A percentile compares a stretch with the other conserved stretches of the same genome.
Conservation (phyloP, 1,140 invertebrate genomes). For the Drosophila nebulosa region DNA sequence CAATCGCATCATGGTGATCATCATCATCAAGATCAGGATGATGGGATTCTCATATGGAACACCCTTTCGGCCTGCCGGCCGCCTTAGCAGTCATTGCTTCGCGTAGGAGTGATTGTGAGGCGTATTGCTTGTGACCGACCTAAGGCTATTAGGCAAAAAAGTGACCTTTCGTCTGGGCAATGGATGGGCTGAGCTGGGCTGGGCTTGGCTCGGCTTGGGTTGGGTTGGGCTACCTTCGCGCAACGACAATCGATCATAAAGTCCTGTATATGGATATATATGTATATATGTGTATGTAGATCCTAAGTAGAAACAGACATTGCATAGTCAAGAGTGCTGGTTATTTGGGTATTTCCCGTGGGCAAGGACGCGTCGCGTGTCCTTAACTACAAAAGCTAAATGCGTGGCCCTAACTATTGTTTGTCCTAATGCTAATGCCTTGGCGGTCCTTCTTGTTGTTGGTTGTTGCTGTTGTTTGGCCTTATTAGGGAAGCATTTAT, state of each 20-base stretch:
- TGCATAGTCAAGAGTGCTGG: slow-evolving; percentile 4
- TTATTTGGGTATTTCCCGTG: slow-evolving; percentile 54
- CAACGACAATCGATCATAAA: slow-evolving; percentile 26
- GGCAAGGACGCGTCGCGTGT: slow-evolving; percentile 70
- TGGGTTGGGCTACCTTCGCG: slow-evolving; percentile 16
- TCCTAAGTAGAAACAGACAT: slow-evolving; percentile 71
- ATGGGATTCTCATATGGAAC: slow-evolving; percentile 37
- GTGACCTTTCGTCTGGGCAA: slow-evolving; percentile 46
- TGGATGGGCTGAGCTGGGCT: slow-evolving; percentile 8
- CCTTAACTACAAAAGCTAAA: slow-evolving; percentile 63
- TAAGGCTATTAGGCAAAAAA: slow-evolving; percentile 73
- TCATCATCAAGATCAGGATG: not conserved
- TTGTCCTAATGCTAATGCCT: slow-evolving; percentile 69
- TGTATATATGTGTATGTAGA: not conserved
- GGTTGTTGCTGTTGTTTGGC: slow-evolving; percentile 40
- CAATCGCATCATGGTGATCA: not conserved
- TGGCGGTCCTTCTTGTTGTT: slow-evolving; percentile 22
- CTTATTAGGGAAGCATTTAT: slow-evolving; percentile 71
- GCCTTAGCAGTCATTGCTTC: slow-evolving; percentile 62
- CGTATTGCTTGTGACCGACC: slow-evolving; percentile 70
- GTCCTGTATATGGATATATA: not conserved
- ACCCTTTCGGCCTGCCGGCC: slow-evolving; percentile 14
- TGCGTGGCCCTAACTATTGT: slow-evolving; percentile 57
- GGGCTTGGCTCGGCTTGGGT: slow-evolving; percentile 10
- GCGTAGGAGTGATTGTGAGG: slow-evolving; percentile 71